Evolutionary conservation across 2,113 vertebrate species (phyloP), one percentile per base, ranked within the genome.

Genomic region (Monopterus albus): DNA sequence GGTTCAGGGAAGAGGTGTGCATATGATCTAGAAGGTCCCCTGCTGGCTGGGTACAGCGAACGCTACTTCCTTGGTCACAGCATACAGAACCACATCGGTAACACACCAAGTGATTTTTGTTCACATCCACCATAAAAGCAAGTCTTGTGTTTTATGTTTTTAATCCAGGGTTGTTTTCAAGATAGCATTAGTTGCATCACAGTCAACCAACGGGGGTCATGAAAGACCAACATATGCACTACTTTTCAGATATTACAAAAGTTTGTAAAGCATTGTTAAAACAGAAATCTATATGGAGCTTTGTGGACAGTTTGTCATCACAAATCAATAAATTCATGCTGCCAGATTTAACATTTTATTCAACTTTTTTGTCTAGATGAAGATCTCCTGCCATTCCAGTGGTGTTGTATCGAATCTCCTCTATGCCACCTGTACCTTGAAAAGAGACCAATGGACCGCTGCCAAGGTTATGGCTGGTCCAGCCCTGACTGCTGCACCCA

Each of bases 321-420:
- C n/a, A n/a, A n/a, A n/a, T n/a, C n/a, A n/a, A n/a, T n/a, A n/a
- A n/a, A 42, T 43, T 5, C 1, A 18, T 5, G 23, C 7, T 18
- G n/a, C 8, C 45, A 28, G n/a, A n/a, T n/a, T n/a, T 20, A 17
- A 14, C 18, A 2, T 56, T 20, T 25, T 4, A 69, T 50, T 13
- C 33, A 46, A 38, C 21, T 1, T 67, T 20, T 78, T 45, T 81
- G 26, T 64, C 14, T 45, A 95, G 94, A 93, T 67, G 87, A 85
- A 28, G 94, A 95, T 47, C 89, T 95, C 21, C 73, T 93, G 49
- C 94, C 94, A 0, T 95, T 94, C 74, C 90, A 93, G 61, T 94
- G 93, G 94, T 95, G 94, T 58, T 95, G 94, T 65, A 71, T 91
- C 4, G 85, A 92, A 29, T 92, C 94, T 50, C 57, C 91, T 3